Evolutionary conservation across 2,113 vertebrate species (phyloP).

Genomic region (Danionella cerebrum): DNA sequence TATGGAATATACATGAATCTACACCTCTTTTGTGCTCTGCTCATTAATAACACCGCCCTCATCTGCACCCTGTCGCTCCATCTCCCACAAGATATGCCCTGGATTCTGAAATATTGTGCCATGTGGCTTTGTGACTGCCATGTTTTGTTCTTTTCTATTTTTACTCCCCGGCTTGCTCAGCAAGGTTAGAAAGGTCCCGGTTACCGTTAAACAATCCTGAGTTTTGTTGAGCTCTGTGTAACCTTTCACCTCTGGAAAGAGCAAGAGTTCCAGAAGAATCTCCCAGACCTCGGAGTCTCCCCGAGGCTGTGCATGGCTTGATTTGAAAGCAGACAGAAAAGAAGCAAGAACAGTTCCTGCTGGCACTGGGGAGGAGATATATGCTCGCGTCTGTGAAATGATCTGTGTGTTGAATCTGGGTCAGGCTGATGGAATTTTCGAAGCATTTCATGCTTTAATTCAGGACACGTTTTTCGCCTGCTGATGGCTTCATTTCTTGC

Average conservation of each 20-base stretch:
- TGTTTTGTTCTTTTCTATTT: constrained; percentile 25
- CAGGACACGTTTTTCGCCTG: too few species aligned
- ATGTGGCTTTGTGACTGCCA: constrained; percentile 17
- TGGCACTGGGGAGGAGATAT: neutral
- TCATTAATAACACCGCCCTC: neutral
- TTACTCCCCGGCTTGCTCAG: constrained; percentile 9
- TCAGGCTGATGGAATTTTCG: neutral
- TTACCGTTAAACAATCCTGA: constrained; percentile 38
- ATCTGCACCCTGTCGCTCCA: neutral
- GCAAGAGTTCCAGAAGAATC: constrained; percentile 7
- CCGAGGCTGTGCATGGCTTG: neutral
- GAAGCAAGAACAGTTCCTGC: neutral
- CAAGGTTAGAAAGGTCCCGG: constrained; percentile 24
- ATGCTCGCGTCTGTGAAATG: neutral
- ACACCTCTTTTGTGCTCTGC: neutral
- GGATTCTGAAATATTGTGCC: constrained; percentile 7
- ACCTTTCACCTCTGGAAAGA: constrained; percentile 8
- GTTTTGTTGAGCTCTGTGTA: constrained; percentile 1
- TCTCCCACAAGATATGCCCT: neutral
- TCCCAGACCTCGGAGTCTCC: neutral
- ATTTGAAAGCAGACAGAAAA: neutral
- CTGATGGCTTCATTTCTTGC: neutral
- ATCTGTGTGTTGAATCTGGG: neutral
- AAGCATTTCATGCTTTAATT: neutral
- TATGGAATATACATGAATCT: neutral